Percentiles rank a stretch among this genome's conserved stretches.
Conservation (phyloP, 2,113 vertebrate species). For the Myrmecophaga tridactyla region DNA sequence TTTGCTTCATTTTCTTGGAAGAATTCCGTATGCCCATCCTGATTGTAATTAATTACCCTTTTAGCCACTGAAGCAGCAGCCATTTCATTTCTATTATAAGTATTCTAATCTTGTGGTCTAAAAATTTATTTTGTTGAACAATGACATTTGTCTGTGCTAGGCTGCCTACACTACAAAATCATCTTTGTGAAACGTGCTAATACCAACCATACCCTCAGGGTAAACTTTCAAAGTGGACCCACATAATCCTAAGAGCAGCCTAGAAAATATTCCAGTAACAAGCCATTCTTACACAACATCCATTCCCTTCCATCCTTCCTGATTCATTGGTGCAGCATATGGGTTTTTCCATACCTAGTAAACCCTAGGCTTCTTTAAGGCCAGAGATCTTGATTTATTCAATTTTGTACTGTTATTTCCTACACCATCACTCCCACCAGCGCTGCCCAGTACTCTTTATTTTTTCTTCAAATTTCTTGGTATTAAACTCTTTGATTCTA, state of each 20-base stretch:
- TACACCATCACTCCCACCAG: background rate
- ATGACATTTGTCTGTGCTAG: background rate
- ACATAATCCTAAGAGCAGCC: background rate
- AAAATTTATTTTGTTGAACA: background rate
- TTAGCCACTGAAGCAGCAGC: background rate
- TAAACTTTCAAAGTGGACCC: background rate
- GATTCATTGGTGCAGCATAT: background rate
- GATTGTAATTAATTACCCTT: background rate
- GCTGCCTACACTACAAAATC: background rate
- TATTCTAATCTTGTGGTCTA: background rate
- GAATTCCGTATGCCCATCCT: background rate
- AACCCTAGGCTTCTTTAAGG: background rate
- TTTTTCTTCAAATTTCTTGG: background rate
- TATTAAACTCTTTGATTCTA: background rate
- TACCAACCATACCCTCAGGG: background rate
- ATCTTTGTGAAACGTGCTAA: background rate
- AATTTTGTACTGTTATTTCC: background rate
- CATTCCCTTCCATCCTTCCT: background rate
- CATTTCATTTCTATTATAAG: background rate
- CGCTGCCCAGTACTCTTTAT: background rate
- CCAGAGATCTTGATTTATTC: background rate
- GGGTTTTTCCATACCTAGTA: background rate
- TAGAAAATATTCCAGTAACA: background rate
- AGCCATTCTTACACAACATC: background rate
- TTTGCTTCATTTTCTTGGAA: background rate